A percentile compares a stretch with the other conserved stretches of the same genome.
These are phyloP conservation scores for Cebuella pygmaea DNA, from an alignment of 2,797 vertebrate species.

Conservation along the genomic window DNA sequence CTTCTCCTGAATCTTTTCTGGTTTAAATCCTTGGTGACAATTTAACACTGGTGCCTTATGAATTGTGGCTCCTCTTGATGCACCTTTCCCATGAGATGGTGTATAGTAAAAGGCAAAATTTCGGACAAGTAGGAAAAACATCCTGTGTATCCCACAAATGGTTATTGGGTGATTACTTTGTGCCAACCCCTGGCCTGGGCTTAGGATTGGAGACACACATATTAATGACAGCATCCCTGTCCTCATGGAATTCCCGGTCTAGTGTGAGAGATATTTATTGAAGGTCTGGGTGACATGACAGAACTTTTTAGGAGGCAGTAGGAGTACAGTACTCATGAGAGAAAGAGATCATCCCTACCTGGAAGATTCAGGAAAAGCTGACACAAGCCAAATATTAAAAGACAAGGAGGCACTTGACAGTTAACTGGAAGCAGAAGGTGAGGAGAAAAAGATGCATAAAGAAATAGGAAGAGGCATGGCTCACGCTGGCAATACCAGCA, in stretches of 20 bases:
- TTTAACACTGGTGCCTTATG: neutral
- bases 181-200: neutral
- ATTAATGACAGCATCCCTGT: neutral
- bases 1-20: neutral
- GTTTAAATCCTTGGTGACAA: neutral
- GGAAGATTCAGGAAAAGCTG: neutral
- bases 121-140: neutral
- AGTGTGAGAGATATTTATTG: neutral
- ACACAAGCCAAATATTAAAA: neutral
- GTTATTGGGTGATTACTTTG: neutral
- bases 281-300: neutral
- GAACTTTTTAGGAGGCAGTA: neutral
- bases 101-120: neutral
- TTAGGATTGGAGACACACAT: neutral
- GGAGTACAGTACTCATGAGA: neutral
- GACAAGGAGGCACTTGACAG: neutral
- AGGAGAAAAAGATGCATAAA: neutral
- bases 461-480: neutral
- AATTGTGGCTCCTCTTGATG: neutral
- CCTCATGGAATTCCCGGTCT: neutral
- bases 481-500: neutral
- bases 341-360: neutral
- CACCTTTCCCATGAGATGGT: neutral
- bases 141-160: neutral
- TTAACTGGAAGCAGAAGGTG: neutral